Evolutionary conservation across 2,888 invertebrate genomes (phyloP).

Genomic region (Hirtodrosophila cameraria): DNA sequence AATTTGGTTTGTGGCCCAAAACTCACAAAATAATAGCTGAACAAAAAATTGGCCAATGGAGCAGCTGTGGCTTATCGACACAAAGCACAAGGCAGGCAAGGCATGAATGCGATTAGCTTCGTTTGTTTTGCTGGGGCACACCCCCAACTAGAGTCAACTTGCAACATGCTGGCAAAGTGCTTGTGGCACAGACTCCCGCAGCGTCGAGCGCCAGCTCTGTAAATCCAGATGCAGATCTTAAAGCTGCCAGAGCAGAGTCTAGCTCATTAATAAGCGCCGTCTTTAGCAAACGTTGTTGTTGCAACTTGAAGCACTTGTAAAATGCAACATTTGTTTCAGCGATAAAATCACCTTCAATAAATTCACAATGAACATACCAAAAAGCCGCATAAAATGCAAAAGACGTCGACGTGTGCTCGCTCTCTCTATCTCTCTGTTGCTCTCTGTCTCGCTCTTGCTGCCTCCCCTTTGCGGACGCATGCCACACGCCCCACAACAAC

Average conservation of each 20-base stretch:
- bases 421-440: too few relatives aligned
- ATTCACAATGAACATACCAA: slow-evolving; percentile 82
- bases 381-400: slow-evolving; percentile 73
- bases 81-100: slow-evolving; percentile 21
- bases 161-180: slow-evolving; percentile 2
- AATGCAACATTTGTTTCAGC: slow-evolving; percentile 82
- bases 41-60: slow-evolving; percentile 53
- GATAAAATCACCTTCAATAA: slow-evolving; percentile 83
- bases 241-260: slow-evolving; percentile 4
- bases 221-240: slow-evolving; percentile 29
- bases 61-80: slow-evolving; percentile 39
- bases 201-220: slow-evolving; percentile 29
- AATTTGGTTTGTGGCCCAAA: slow-evolving; percentile 72
- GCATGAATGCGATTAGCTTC: slow-evolving; percentile 31
- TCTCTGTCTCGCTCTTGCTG: too few relatives aligned
- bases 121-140: slow-evolving; percentile 40
- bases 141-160: slow-evolving; percentile 34
- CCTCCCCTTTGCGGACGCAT: slow-evolving; percentile 22
- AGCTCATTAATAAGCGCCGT: slow-evolving; percentile 80
- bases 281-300: slow-evolving; percentile 70
- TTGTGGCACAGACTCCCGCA: slow-evolving; percentile 40
- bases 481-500: slow-evolving; percentile 46
- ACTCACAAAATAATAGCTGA: slow-evolving; percentile 13
- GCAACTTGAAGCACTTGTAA: slow-evolving; percentile 79
- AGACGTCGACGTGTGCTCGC: slow-evolving; percentile 21